These are phyloP conservation scores for Rambutsinella grinnellia DNA, from an alignment of 2,888 invertebrate genomes.

Conservation along the genomic window DNA sequence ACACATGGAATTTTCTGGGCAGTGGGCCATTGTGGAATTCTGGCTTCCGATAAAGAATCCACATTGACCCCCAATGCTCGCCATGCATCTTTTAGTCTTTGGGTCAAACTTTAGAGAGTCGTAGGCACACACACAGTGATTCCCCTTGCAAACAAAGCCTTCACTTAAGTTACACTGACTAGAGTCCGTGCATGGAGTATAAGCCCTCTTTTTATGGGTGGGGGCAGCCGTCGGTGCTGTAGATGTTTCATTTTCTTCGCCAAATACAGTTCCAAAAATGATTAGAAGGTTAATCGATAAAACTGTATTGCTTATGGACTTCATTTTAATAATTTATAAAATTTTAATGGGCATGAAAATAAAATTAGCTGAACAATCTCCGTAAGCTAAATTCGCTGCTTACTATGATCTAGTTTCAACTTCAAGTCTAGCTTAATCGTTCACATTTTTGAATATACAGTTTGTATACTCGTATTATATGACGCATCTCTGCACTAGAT, in stretches of 20 bases:
- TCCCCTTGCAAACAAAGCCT: slow-evolving; percentile 33
- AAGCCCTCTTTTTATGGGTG: background rate
- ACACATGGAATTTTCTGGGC: slow-evolving; percentile 48
- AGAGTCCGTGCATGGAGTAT: slow-evolving; percentile 13
- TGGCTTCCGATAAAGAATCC: slow-evolving; percentile 51
- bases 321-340: too few species aligned
- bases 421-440: too few species aligned
- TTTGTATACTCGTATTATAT: too few species aligned
- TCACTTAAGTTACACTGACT: slow-evolving; percentile 40
- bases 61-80: slow-evolving; percentile 38
- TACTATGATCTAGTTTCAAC: too few species aligned
- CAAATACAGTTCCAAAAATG: too few species aligned
- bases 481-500: too few species aligned
- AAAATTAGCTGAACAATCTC: too few species aligned
- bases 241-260: background rate
- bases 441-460: too few species aligned
- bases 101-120: slow-evolving; percentile 19
- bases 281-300: too few species aligned
- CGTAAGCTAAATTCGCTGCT: too few species aligned
- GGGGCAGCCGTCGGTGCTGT: background rate
- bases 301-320: too few species aligned
- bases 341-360: too few species aligned
- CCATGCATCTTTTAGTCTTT: slow-evolving; percentile 29
- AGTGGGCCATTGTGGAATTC: slow-evolving; percentile 43
- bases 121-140: slow-evolving; percentile 44